Percentiles rank a stretch among this genome's conserved stretches.
phyloP scores from a whole-genome alignment of 2,888 invertebrate genomes.

The Parnassius glacialis region DNA sequence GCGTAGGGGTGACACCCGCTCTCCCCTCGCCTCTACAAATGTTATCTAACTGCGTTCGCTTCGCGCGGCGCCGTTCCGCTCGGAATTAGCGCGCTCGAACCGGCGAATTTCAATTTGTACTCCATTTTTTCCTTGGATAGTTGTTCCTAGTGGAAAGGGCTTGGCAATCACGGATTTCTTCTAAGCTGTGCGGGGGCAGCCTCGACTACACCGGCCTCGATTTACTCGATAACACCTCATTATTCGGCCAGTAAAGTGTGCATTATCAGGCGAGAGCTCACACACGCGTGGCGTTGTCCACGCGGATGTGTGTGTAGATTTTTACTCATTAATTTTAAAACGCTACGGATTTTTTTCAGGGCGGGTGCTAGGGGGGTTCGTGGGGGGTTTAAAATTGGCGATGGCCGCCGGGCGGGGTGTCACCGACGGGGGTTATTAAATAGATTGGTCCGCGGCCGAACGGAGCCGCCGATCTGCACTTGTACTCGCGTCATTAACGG shows the following conservation, averaged over 20 bases:
- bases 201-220: slow-evolving; percentile 36
- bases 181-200: slow-evolving; percentile 33
- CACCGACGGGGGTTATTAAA: slow-evolving; percentile 81
- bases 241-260: slow-evolving; percentile 51
- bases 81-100: slow-evolving; percentile 70
- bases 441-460: slow-evolving; percentile 82
- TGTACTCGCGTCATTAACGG: slow-evolving; percentile 81
- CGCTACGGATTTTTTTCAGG: slow-evolving; percentile 82
- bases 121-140: slow-evolving; percentile 73
- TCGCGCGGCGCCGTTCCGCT: slow-evolving; percentile 66
- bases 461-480: slow-evolving; percentile 80
- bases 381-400: slow-evolving; percentile 75
- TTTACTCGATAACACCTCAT: slow-evolving; percentile 42
- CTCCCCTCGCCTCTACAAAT: slow-evolving; percentile 71
- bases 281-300: slow-evolving; percentile 66
- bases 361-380: slow-evolving; percentile 75
- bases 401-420: slow-evolving; percentile 80
- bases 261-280: slow-evolving; percentile 67
- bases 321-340: slow-evolving; percentile 83
- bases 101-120: slow-evolving; percentile 75
- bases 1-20: slow-evolving; percentile 77
- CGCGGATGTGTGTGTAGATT: slow-evolving; percentile 78
- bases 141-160: slow-evolving; percentile 66
- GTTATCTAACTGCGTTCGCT: slow-evolving; percentile 80
- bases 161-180: slow-evolving; percentile 50